A percentile compares a stretch with the other conserved stretches of the same genome.
Conservation (phyloP, 2,888 invertebrate species). For the Odontomyia ornata region DNA sequence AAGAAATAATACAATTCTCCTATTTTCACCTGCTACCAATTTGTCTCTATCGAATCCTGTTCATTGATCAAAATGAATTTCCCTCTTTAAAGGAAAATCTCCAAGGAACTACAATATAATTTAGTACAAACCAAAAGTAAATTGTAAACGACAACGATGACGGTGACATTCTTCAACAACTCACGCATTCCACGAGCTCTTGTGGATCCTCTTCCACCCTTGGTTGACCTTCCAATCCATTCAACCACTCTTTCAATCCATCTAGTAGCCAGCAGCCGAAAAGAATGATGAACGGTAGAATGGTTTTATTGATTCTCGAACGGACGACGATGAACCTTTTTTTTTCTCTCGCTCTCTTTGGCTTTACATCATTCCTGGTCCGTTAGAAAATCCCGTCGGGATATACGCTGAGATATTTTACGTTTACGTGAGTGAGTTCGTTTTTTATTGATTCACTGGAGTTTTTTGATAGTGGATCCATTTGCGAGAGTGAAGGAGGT, state of each 20-base stretch:
- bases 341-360: too few relatives aligned
- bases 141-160: constrained; percentile 1
- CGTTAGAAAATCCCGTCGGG: not conserved
- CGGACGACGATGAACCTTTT: not conserved
- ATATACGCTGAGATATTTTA: not conserved
- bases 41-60: not conserved
- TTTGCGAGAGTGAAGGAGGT: not conserved
- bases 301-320: constrained; percentile 4
- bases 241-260: too few relatives aligned
- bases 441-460: constrained; percentile 1
- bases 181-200: not conserved
- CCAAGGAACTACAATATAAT: constrained; percentile 3
- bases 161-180: not conserved
- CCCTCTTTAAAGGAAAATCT: not conserved
- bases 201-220: too few relatives aligned
- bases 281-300: constrained; percentile 21
- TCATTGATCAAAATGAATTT: not conserved
- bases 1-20: too few relatives aligned
- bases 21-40: not conserved
- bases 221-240: too few relatives aligned
- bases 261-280: not conserved
- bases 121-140: constrained; percentile 14
- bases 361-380: too few relatives aligned
- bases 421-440: not conserved
- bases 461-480: not conserved